Evolutionary conservation across 1,140 invertebrate genomes (phyloP), one percentile per base, ranked within the genome.

Genomic region (Metaphire vulgaris): DNA sequence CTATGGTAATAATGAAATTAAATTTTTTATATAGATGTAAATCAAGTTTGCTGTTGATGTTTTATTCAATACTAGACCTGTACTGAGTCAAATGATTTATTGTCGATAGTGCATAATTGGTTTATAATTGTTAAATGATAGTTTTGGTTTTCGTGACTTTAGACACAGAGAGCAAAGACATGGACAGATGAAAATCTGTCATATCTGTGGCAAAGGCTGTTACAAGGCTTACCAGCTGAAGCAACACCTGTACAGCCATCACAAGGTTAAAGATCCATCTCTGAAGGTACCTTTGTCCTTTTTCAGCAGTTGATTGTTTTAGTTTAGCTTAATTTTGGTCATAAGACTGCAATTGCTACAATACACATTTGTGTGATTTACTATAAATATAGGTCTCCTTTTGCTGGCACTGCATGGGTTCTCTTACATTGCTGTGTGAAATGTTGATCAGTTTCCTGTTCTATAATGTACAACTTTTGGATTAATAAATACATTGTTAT

Each of bases 221-320:
- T 31, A n/a, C 0, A 80, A 77, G 69, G 56, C 67, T 26, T 76
- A 64, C 26, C 31, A 34, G n/a, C 74, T 79, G 30, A 70, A 70
- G n/a, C 64, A 67, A 73, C 78, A 79, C 73, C 71, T 78, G 68
- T 77, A 77, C 33, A 74, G 56, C 15, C 74, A 73, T 69, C 80
- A 81, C 71, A 74, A 74, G n/a, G 69, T 79, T 16, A 16, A 72
- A 1, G 68, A 79, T 74, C 70, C 75, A 29, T 66, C n/a, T 14
- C 64, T 80, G 16, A 68, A 29, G 28, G 34, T 30, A 30, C 33
- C 31, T 66, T 21, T 30, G 14, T 32, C 6, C n/a, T 21, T 6
- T 31, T 74, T 21, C 65, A n/a, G 26, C 21, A 12, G 68, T 41
- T 34, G 16, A 33, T 34, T 1, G 33, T 16, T 69, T 1, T n/a